Conservation (phyloP, 1,140 invertebrate genomes). For the Gryon sp. region DNA sequence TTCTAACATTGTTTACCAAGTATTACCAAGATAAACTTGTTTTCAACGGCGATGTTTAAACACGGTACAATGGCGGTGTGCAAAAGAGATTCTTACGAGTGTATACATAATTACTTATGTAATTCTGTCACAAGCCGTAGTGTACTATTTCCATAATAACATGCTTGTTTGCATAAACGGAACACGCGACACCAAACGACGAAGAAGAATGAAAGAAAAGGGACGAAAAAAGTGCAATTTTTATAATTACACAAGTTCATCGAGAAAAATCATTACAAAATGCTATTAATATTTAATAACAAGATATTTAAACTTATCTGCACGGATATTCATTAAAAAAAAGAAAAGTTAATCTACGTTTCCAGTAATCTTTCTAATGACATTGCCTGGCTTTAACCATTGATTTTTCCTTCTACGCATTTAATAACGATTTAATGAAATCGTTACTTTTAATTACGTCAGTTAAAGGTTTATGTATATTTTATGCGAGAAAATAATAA, state of each 20-base stretch:
- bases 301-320: too few species aligned
- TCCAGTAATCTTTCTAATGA: too few species aligned
- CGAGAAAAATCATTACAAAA: not conserved
- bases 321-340: too few species aligned
- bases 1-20: conserved; percentile 2
- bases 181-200: conserved; percentile 11
- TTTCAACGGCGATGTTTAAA: conserved; percentile 24
- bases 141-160: conserved; percentile 31
- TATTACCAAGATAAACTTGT: conserved; percentile 31
- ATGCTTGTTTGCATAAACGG: conserved; percentile 9
- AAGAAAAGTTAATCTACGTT: too few species aligned
- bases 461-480: too few species aligned
- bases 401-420: too few species aligned
- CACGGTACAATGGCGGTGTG: conserved; percentile 23
- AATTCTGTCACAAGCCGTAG: conserved; percentile 30
- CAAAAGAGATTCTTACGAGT: conserved; percentile 26
- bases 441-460: too few species aligned
- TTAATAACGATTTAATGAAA: too few species aligned
- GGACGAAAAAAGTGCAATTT: conserved; percentile 4
- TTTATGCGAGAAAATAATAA: too few species aligned
- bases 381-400: too few species aligned
- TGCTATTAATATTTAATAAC: too few species aligned
- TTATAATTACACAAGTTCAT: conserved; percentile 11
- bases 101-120: conserved; percentile 49
- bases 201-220: too few species aligned